Percentiles rank a stretch among this genome's conserved stretches.
Conservation (phyloP, 2,797 vertebrate species). For the Vipera latastei region DNA sequence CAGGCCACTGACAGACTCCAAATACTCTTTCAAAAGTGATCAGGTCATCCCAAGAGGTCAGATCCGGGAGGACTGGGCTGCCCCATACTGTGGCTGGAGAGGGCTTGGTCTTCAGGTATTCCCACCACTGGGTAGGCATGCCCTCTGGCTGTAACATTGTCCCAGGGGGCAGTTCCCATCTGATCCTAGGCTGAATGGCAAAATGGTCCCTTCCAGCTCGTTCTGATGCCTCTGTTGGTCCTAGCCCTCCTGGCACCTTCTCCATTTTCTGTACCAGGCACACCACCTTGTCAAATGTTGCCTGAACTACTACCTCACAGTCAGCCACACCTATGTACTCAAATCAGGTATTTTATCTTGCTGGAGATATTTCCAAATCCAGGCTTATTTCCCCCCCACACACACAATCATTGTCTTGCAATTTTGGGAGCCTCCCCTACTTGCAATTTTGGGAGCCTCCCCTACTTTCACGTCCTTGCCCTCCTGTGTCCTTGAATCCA, state of each 20-base stretch:
- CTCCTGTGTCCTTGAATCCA: neutral
- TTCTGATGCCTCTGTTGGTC: neutral
- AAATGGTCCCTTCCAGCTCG: neutral
- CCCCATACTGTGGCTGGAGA: neutral
- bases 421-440: neutral
- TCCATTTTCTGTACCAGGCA: slow-evolving; percentile 8
- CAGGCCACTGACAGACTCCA: slow-evolving; percentile 7
- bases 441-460: neutral
- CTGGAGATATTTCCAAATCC: neutral
- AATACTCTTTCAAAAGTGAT: slow-evolving; percentile 17
- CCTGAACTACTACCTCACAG: neutral
- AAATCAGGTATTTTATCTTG: neutral
- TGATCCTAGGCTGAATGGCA: slow-evolving; percentile 3
- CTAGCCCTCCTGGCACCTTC: neutral
- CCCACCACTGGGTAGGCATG: slow-evolving; percentile 22
- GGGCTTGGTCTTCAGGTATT: slow-evolving; percentile 14
- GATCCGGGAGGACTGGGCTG: slow-evolving; percentile 2
- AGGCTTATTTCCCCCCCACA: neutral
- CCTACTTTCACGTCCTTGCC: neutral
- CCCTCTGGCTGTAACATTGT: neutral
- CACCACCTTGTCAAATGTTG: neutral
- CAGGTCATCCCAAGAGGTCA: slow-evolving; percentile 22
- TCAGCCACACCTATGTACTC: neutral
- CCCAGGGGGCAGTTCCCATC: neutral
- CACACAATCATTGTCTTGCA: neutral